Conservation (phyloP, 2,113 vertebrate genomes). For the Saccopteryx leptura region DNA sequence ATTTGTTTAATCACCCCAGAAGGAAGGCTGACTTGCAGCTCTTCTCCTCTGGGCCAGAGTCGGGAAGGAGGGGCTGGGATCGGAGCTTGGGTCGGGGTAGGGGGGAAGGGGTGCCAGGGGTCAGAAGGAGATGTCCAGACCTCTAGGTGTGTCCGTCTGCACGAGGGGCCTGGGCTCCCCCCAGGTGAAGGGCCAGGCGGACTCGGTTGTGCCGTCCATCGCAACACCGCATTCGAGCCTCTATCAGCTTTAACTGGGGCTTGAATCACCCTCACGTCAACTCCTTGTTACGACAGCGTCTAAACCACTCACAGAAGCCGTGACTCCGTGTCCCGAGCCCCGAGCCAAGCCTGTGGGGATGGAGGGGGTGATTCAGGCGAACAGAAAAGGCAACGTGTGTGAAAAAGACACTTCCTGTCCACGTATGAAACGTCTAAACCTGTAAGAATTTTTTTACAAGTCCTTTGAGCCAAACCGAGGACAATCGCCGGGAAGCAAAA, state of each 20-base stretch:
- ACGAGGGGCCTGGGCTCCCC: fast-evolving
- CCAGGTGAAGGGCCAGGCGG: fast-evolving
- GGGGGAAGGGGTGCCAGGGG: fast-evolving
- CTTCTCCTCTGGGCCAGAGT: conserved; percentile 59
- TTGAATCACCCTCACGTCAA: fast-evolving
- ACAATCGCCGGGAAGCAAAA: neutral
- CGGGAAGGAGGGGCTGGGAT: neutral
- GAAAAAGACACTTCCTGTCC: neutral
- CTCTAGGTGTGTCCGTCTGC: neutral
- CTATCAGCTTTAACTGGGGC: fast-evolving
- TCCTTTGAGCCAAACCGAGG: neutral
- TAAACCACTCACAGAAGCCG: fast-evolving
- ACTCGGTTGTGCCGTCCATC: fast-evolving
- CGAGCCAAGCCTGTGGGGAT: no score
- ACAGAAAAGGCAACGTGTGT: fast-evolving
- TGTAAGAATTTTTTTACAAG: no score
- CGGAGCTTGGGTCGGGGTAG: neutral
- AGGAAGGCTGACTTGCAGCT: conserved; percentile 68
- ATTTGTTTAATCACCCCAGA: conserved; percentile 70
- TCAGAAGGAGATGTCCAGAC: fast-evolving
- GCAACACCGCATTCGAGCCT: fast-evolving
- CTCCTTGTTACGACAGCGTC: neutral
- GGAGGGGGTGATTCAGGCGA: neutral
- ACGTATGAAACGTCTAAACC: neutral
- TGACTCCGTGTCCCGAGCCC: fast-evolving